phyloP scores from a whole-genome alignment of 2,888 invertebrate genomes.

The Xylota segnis region DNA sequence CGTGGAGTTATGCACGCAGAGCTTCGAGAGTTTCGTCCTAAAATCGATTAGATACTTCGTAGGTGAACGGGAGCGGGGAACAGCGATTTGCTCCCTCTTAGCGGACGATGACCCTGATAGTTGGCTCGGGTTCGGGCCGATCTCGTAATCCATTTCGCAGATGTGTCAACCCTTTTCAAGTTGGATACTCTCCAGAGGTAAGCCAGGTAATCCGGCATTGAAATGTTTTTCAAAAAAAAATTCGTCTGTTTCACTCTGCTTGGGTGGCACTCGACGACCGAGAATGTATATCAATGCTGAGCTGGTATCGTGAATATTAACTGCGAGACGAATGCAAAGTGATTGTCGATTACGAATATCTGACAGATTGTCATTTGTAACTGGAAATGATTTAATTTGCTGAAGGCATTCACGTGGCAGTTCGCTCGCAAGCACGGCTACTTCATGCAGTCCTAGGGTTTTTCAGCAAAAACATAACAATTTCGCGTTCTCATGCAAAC shows the following conservation, averaged over 20 bases:
- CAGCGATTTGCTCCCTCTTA: conserved; percentile 5
- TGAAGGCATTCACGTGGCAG: too few species aligned
- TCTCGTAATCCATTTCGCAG: conserved; percentile 49
- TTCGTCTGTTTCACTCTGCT: conserved; percentile 17
- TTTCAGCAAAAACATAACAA: too few species aligned
- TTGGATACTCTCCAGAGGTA: conserved; percentile 14
- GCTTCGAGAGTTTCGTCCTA: neutral
- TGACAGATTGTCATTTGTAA: conserved; percentile 21
- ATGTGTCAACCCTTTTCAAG: conserved; percentile 70
- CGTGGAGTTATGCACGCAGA: conserved; percentile 18
- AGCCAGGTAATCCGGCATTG: conserved; percentile 29
- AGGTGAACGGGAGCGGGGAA: conserved; percentile 8
- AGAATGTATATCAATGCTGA: conserved; percentile 10
- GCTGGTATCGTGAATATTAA: conserved; percentile 45
- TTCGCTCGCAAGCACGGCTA: too few species aligned
- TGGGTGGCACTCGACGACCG: conserved; percentile 48
- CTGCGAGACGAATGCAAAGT: conserved; percentile 30
- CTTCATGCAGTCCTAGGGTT: too few species aligned
- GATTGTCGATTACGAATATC: conserved; percentile 17
- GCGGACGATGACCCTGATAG: conserved; percentile 21
- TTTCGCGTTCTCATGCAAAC: too few species aligned
- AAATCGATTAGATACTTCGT: neutral
- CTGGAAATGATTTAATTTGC: neutral
- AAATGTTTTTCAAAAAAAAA: conserved; percentile 18
- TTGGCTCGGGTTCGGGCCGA: neutral